Conservation (phyloP, 2,888 invertebrate genomes). For the Leucania comma region DNA sequence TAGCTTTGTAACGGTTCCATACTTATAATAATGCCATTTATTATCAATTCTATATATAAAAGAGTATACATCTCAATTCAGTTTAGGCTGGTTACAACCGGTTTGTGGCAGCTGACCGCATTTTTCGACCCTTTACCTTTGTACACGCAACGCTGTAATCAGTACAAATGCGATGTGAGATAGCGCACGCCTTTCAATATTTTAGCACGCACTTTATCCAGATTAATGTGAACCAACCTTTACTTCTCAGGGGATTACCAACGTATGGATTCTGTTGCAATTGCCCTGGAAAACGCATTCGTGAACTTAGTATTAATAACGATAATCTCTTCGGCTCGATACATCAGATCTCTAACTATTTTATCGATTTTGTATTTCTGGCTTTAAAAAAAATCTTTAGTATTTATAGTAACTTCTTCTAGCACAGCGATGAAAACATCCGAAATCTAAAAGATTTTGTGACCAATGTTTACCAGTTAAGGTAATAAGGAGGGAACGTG, state of each 20-base stretch:
- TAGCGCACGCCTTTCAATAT: conserved; percentile 85
- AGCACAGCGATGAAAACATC: no score
- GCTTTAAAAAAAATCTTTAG: neutral
- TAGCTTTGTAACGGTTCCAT: conserved; percentile 34
- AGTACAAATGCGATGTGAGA: conserved; percentile 87
- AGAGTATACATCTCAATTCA: conserved; percentile 60
- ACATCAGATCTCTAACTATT: conserved; percentile 28
- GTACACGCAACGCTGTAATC: conserved; percentile 79
- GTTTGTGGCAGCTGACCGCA: conserved; percentile 59
- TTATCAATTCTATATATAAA: conserved; percentile 47
- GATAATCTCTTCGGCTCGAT: conserved; percentile 58
- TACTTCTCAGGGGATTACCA: conserved; percentile 76
- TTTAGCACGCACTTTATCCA: conserved; percentile 87
- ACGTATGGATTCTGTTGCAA: conserved; percentile 64
- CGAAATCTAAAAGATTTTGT: neutral
- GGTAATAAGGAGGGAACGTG: neutral
- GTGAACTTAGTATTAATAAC: conserved; percentile 52
- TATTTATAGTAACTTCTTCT: neutral
- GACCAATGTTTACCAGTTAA: no score
- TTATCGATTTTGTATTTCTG: neutral
- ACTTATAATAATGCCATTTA: conserved; percentile 46
- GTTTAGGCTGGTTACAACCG: conserved; percentile 50
- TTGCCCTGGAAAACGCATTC: conserved; percentile 58
- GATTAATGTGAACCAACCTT: conserved; percentile 84
- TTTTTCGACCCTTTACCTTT: conserved; percentile 74